Conservation (phyloP, 2,797 vertebrate genomes). For the Channa striata region DNA sequence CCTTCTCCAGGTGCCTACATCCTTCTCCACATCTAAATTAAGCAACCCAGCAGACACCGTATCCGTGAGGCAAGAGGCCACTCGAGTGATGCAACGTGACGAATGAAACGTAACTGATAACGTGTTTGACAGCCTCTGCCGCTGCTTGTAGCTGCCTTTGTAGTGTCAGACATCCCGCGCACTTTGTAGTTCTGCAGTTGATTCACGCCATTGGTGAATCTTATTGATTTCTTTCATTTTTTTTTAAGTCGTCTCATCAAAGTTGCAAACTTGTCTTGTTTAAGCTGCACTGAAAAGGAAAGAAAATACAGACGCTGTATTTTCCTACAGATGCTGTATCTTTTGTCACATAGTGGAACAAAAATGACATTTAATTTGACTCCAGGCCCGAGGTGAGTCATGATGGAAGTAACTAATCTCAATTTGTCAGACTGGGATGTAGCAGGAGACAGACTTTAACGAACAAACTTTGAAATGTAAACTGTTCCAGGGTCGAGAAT, state of each 20-base stretch:
- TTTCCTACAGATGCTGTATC: neutral
- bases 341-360: neutral
- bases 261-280: conserved; percentile 16
- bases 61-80: conserved; percentile 29
- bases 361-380: neutral
- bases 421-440: neutral
- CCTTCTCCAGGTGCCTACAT: conserved; percentile 11
- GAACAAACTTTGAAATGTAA: too few relatives aligned
- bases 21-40: conserved; percentile 39
- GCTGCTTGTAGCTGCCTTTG: conserved; percentile 25
- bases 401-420: neutral
- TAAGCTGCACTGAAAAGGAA: neutral
- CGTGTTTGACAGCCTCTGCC: conserved; percentile 33
- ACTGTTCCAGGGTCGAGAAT: too few relatives aligned
- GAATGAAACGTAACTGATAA: conserved; percentile 6
- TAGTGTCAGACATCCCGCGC: conserved; percentile 18
- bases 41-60: conserved; percentile 26
- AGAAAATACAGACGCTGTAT: neutral
- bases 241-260: conserved; percentile 11
- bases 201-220: conserved; percentile 7
- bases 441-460: neutral
- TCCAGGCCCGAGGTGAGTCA: neutral
- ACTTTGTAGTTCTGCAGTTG: conserved; percentile 31
- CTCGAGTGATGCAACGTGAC: conserved; percentile 46
- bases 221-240: neutral